Conservation (phyloP, 1,140 invertebrate species). For the Oppia nitens region DNA sequence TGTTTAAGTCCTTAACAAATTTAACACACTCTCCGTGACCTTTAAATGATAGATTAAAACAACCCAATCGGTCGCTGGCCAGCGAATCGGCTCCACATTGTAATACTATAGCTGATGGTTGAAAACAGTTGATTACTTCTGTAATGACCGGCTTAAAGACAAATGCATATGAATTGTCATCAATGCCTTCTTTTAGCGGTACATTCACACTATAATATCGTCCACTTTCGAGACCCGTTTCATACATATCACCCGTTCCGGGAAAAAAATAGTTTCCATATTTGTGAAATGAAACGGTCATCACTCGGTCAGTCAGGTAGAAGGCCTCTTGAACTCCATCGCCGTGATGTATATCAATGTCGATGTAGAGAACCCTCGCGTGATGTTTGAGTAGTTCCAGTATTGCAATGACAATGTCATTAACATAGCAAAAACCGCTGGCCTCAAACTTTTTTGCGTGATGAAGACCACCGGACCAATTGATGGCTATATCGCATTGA, state of each 20-base stretch:
- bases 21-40: constrained; percentile 91
- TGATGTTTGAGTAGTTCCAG: constrained; percentile 89
- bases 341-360: constrained; percentile 98
- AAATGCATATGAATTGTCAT: constrained; percentile 64
- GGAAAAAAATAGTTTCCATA: constrained; percentile 98
- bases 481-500: constrained; percentile 90
- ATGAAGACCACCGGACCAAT: constrained; percentile 97
- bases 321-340: constrained; percentile 99
- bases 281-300: constrained; percentile 99
- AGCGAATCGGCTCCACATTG: constrained; percentile 97
- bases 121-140: constrained; percentile 89
- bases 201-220: constrained; percentile 93
- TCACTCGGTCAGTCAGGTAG: constrained; percentile 92
- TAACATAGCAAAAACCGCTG: constrained; percentile 83
- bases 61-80: constrained; percentile 77
- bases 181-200: constrained; percentile 87
- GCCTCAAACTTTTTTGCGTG: constrained; percentile 99
- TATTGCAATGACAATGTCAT: constrained; percentile 97
- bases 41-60: constrained; percentile 70
- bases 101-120: constrained; percentile 88
- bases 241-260: constrained; percentile 81
- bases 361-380: constrained; percentile 89
- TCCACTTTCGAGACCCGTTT: constrained; percentile 79
- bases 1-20: constrained; percentile 81
- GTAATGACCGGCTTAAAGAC: constrained; percentile 86